Conservation (phyloP, 2,113 vertebrate species). For the Panthera leo region DNA sequence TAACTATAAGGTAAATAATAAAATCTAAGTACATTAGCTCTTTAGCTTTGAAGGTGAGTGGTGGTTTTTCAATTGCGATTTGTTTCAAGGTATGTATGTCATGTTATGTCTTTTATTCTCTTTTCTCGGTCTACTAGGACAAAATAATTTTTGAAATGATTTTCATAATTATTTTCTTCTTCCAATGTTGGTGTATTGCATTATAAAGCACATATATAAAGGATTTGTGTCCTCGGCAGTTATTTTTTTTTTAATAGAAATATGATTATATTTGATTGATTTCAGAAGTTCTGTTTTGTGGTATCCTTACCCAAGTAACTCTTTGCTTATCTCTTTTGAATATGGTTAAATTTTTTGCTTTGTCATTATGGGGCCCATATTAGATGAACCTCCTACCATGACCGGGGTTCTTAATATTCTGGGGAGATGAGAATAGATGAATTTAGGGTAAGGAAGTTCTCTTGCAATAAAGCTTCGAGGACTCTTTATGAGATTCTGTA, state of each 20-base stretch:
- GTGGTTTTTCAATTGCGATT: not conserved
- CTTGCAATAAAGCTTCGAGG: not conserved
- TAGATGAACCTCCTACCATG: not conserved
- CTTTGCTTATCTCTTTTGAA: not conserved
- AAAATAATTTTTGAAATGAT: not conserved
- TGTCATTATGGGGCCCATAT: not conserved
- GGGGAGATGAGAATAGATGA: not conserved
- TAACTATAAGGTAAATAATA: conserved; percentile 38
- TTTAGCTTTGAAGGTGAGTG: not conserved
- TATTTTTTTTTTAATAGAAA: not conserved
- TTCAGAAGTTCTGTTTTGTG: not conserved
- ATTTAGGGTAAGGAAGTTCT: not conserved
- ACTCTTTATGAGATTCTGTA: not conserved
- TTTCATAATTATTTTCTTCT: not conserved
- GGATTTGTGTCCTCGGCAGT: not conserved
- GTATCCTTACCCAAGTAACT: not conserved
- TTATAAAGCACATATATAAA: not conserved
- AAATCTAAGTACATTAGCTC: not conserved
- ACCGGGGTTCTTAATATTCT: not conserved
- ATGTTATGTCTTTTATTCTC: not conserved
- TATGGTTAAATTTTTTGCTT: not conserved
- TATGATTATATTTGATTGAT: conserved; percentile 2
- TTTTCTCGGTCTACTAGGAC: not conserved
- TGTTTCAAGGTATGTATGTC: not conserved
- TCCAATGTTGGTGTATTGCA: not conserved